Conservation (phyloP, 2,797 vertebrate genomes). For the Trichosurus vulpecula region DNA sequence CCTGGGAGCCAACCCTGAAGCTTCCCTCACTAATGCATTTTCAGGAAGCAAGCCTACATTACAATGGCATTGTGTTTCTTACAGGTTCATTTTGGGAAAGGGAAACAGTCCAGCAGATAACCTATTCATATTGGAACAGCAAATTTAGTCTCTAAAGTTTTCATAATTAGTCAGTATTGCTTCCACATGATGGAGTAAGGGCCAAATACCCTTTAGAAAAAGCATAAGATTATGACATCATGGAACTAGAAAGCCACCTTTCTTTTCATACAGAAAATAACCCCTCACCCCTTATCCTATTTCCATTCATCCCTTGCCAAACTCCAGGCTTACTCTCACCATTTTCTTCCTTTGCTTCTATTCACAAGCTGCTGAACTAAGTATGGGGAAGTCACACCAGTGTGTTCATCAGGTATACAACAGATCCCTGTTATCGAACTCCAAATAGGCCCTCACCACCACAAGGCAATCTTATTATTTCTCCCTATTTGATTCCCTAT, state of each 20-base stretch:
- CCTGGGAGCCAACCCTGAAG: not conserved
- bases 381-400: not conserved
- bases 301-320: not conserved
- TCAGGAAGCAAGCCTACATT: not conserved
- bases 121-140: not conserved
- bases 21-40: not conserved
- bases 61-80: not conserved
- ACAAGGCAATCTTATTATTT: not conserved
- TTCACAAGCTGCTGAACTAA: not conserved
- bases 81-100: not conserved
- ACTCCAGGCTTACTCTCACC: not conserved
- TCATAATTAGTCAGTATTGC: not conserved
- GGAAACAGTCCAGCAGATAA: not conserved
- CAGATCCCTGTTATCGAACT: not conserved
- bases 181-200: not conserved
- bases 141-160: constrained; percentile 1
- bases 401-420: not conserved
- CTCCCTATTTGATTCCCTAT: not conserved
- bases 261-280: not conserved
- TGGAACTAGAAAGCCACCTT: not conserved
- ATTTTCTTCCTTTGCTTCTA: no score
- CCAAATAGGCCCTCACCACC: not conserved
- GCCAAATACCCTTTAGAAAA: not conserved
- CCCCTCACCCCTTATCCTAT: not conserved
- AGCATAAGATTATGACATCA: not conserved